Evolutionary conservation across 1,140 invertebrate genomes (phyloP).

Genomic region (Trachymyrmex cornetzi): DNA sequence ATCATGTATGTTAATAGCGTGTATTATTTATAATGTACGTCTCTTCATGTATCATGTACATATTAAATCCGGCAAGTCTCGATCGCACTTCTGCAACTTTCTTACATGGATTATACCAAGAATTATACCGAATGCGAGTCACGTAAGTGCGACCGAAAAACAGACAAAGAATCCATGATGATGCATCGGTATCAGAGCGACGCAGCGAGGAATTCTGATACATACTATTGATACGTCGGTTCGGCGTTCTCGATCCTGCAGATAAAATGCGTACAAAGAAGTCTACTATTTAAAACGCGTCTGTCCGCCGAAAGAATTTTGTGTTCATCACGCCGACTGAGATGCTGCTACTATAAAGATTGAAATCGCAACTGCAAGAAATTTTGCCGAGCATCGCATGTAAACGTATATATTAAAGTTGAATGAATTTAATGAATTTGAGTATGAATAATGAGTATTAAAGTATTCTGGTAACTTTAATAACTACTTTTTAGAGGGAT

Average conservation of each 20-base stretch:
- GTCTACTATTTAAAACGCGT: constrained; percentile 30
- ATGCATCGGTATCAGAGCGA: constrained; percentile 60
- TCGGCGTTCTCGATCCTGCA: constrained; percentile 29
- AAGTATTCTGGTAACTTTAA: background rate
- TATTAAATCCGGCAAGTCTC: background rate
- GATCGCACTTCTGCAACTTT: constrained; percentile 8
- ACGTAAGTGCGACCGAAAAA: constrained; percentile 66
- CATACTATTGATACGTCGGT: constrained; percentile 4
- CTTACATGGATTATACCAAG: background rate
- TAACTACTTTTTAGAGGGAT: background rate
- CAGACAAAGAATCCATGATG: constrained; percentile 45
- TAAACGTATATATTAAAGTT: constrained; percentile 5
- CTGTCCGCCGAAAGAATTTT: background rate
- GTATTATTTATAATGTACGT: background rate
- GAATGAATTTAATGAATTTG: background rate
- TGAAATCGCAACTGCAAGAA: background rate
- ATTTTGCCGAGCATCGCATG: background rate
- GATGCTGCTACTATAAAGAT: background rate
- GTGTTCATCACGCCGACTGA: background rate
- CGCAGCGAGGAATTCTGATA: constrained; percentile 22
- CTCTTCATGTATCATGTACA: background rate
- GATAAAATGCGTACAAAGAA: constrained; percentile 27
- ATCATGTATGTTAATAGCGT: no score
- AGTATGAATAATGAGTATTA: background rate
- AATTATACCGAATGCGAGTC: constrained; percentile 66